Conservation (phyloP, 1,140 invertebrate species). For the Papilio xuthus region DNA sequence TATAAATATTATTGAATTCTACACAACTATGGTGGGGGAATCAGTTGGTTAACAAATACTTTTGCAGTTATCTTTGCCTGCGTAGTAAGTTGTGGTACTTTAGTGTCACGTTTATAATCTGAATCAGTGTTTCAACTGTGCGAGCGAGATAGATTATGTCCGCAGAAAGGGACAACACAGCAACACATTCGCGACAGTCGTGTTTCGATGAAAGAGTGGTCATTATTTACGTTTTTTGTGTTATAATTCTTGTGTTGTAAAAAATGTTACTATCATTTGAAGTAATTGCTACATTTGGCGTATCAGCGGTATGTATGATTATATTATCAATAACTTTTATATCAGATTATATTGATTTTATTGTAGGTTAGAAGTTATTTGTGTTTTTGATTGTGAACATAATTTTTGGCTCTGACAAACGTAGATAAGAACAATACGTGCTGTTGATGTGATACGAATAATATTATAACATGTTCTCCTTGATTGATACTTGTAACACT, state of each 20-base stretch:
- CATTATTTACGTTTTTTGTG: conserved; percentile 43
- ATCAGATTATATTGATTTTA: not conserved
- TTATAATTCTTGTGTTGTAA: conserved; percentile 24
- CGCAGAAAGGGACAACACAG: not conserved
- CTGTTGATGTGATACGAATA: not conserved
- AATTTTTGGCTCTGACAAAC: not conserved
- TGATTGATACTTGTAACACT: too few relatives aligned
- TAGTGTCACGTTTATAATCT: not conserved
- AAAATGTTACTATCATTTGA: conserved; percentile 44
- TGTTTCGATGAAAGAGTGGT: not conserved
- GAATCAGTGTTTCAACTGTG: not conserved
- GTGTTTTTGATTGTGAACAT: conserved; percentile 19
- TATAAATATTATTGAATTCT: not conserved
- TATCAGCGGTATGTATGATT: conserved; percentile 42
- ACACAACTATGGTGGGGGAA: not conserved
- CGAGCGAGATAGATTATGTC: not conserved
- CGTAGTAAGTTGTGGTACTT: not conserved
- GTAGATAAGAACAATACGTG: not conserved
- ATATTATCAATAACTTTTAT: not conserved
- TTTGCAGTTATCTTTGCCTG: not conserved
- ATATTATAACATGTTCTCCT: too few relatives aligned
- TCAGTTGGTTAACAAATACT: not conserved
- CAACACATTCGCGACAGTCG: not conserved
- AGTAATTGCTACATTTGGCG: conserved; percentile 41
- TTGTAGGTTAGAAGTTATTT: conserved; percentile 22